A percentile compares a stretch with the other conserved stretches of the same genome.
Conservation (phyloP, 2,113 vertebrate genomes). For the Boulengerochromis microlepis region DNA sequence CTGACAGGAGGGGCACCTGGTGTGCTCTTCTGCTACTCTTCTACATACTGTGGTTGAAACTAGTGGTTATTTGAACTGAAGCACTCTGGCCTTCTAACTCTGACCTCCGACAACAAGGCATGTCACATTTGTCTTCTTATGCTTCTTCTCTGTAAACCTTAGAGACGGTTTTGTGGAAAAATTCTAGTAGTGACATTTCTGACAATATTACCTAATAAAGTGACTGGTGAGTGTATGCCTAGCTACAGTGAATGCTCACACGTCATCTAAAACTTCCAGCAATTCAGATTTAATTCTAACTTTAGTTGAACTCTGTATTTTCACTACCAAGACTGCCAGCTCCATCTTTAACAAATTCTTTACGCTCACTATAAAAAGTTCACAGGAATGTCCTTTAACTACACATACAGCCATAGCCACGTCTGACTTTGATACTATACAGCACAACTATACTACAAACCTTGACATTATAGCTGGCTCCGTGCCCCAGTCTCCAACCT, state of each 20-base stretch:
- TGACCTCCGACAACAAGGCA: neutral
- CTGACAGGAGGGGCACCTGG: neutral
- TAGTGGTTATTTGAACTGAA: neutral
- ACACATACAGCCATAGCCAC: constrained; percentile 1
- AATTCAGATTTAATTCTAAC: neutral
- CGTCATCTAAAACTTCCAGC: neutral
- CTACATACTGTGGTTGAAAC: neutral
- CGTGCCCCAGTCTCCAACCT: constrained; percentile 20
- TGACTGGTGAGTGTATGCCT: neutral
- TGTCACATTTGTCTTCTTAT: neutral
- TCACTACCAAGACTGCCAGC: neutral
- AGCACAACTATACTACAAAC: constrained; percentile 28
- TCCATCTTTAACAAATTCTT: neutral
- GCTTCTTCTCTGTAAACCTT: neutral
- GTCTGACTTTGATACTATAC: constrained; percentile 35
- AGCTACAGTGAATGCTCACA: neutral
- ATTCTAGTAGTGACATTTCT: neutral
- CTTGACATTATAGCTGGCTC: constrained; percentile 44
- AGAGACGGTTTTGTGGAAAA: neutral
- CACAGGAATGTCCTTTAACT: neutral
- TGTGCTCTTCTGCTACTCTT: neutral
- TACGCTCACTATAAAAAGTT: neutral
- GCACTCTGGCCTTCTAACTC: neutral
- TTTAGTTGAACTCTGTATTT: neutral
- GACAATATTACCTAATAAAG: neutral